Base-by-base conservation (phyloP, 1,140 invertebrate species). In the Polypedilum pembai region DNA sequence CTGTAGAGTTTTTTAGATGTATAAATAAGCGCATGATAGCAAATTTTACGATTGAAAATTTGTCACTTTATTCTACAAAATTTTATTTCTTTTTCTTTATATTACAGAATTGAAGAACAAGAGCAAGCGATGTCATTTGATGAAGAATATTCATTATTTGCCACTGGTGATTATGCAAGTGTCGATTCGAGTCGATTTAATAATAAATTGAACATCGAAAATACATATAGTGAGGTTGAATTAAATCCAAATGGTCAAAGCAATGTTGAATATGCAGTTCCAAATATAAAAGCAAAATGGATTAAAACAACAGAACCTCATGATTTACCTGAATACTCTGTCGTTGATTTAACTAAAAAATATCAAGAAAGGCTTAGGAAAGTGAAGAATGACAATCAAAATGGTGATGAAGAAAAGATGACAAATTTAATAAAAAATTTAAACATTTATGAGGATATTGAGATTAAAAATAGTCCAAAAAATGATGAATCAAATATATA, bases 361-460 rank as follows among this genome's bases (percentile, higher is more conserved):
- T 69, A 20, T 69, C n/a, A 69, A 20, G 17, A 20, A 21, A 18
- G 65, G 7, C 17, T 20, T 0, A 69, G 8, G 17, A 69, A 69
- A 69, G 17, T n/a, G 4, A n/a, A 18, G 8, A 20, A n/a, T 7
- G 18, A 8, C 7, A 18, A 69, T 1, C 63, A 8, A 66, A 66
- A 10, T 17, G 15, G n/a, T 66, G 63, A 66, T 20, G 65, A 69
- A 69, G n/a, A 18, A 18, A 21, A 69, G 20, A n/a, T 56, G 4
- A 12, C 12, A n/a, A n/a, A 56, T n/a, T 56, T 56, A 56, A 12
- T 56, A n/a, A 56, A 56, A n/a, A 56, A 56, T 56, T 56, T 56
- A 69, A 69, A 69, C 18, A 69, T 69, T 69, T 69, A 69, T 10
- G 65, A 69, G 65, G 65, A 69, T 20, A 69, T 69, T 69, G 65